Percentiles rank a stretch among this genome's conserved stretches.
Evolutionary conservation across 2,888 invertebrate genomes (phyloP).

Genomic region (Thereva unica): DNA sequence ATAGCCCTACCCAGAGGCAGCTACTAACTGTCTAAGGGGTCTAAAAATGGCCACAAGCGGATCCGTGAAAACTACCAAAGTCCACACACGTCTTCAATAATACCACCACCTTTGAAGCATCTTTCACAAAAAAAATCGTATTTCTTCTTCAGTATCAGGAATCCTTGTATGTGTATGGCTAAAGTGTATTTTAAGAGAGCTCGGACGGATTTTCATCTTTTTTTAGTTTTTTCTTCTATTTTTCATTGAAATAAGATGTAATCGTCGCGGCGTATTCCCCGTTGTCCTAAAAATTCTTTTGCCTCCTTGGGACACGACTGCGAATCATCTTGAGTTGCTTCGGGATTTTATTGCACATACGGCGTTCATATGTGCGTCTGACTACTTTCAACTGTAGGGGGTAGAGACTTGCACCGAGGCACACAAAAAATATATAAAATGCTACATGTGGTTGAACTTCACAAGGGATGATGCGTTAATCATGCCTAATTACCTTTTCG

Average conservation of each 20-base stretch:
- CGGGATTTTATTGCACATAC: constrained; percentile 28
- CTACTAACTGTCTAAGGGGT: constrained; percentile 42
- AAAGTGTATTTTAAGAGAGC: constrained; percentile 30
- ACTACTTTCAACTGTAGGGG: constrained; percentile 27
- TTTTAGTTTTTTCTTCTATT: constrained; percentile 16
- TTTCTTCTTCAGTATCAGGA: neutral
- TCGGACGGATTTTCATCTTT: constrained; percentile 3
- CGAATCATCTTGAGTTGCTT: constrained; percentile 32
- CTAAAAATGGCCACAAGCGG: constrained; percentile 45
- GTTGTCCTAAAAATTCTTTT: constrained; percentile 30
- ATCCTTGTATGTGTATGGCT: constrained; percentile 1
- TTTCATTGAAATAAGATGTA: constrained; percentile 26
- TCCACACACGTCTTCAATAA: constrained; percentile 22
- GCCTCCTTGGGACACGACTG: constrained; percentile 34
- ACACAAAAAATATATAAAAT: constrained; percentile 9
- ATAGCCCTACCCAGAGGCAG: constrained; percentile 32
- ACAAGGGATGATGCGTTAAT: constrained; percentile 21
- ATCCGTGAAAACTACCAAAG: constrained; percentile 18
- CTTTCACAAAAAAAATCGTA: neutral
- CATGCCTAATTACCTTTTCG: too few species aligned
- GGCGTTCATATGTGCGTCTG: constrained; percentile 30
- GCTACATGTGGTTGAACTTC: constrained; percentile 21
- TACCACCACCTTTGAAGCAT: constrained; percentile 19
- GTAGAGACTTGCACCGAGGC: constrained; percentile 16
- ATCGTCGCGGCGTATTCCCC: constrained; percentile 17